Percentiles rank a stretch among this genome's conserved stretches.
These are phyloP conservation scores for Alviniconcha marisindica DNA, from an alignment of 1,140 invertebrate species.

Conservation along the genomic window DNA sequence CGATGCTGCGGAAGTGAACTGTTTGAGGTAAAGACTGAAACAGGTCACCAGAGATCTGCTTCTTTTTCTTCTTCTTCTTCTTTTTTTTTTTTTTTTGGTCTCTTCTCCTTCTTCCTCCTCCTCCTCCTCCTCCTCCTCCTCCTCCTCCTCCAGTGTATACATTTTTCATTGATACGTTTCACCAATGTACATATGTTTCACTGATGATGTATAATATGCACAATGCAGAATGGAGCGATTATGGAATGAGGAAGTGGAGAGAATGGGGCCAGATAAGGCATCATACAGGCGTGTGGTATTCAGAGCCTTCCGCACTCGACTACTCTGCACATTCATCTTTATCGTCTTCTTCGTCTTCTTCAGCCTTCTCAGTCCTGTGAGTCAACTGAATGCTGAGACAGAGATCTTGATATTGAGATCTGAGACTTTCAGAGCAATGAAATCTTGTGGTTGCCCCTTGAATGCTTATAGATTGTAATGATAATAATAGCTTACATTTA, in stretches of 20 bases:
- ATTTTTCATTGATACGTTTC: background rate
- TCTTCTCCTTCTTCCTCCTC: too few relatives aligned
- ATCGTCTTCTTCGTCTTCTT: conserved; percentile 78
- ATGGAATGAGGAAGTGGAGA: conserved; percentile 74
- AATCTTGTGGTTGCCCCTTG: too few relatives aligned
- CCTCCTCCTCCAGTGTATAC: too few relatives aligned
- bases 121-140: too few relatives aligned
- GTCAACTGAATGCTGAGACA: conserved; percentile 53
- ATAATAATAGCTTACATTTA: too few relatives aligned
- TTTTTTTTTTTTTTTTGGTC: too few relatives aligned
- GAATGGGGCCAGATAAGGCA: conserved; percentile 59
- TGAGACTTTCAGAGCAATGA: too few relatives aligned
- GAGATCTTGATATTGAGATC: too few relatives aligned
- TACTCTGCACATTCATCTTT: conserved; percentile 78
- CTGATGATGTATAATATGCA: background rate
- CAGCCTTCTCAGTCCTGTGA: conserved; percentile 82
- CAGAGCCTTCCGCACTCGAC: conserved; percentile 79
- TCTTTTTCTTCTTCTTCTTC: too few relatives aligned
- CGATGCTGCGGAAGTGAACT: background rate
- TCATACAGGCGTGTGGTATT: conserved; percentile 79
- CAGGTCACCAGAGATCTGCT: too few relatives aligned
- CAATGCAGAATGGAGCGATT: conserved; percentile 70
- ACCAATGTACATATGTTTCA: background rate
- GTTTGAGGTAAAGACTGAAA: background rate
- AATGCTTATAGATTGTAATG: too few relatives aligned